These are phyloP conservation scores for Amblyopsis hoosieri DNA, from an alignment of 2,797 vertebrate genomes.

Conservation along the genomic window DNA sequence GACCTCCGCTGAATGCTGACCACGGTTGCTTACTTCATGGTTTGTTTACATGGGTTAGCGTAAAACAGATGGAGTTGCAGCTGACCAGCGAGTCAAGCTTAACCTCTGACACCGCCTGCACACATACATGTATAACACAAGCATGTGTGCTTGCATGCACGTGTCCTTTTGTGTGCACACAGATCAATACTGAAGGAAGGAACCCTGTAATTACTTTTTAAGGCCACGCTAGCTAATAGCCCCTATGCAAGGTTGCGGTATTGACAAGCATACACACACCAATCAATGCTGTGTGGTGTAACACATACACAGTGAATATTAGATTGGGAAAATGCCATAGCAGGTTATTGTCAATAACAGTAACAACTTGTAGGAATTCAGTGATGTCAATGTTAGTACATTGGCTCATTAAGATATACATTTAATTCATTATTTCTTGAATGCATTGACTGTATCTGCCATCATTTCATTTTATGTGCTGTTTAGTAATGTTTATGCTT, in stretches of 20 bases:
- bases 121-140: constrained; percentile 25
- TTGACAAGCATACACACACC: constrained; percentile 62
- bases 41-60: constrained; percentile 21
- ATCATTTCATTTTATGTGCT: neutral
- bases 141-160: constrained; percentile 1
- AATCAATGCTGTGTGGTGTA: constrained; percentile 57
- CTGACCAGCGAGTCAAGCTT: constrained; percentile 56
- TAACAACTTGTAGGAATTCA: constrained; percentile 61
- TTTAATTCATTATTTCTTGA: too few relatives aligned
- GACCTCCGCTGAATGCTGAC: constrained; percentile 24
- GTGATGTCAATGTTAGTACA: constrained; percentile 39
- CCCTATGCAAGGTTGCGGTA: constrained; percentile 66
- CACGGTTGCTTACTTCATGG: constrained; percentile 55
- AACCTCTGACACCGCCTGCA: constrained; percentile 38
- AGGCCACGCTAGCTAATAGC: constrained; percentile 66
- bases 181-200: constrained; percentile 64
- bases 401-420: constrained; percentile 20
- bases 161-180: constrained; percentile 21
- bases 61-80: constrained; percentile 37
- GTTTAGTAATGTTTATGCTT: neutral
- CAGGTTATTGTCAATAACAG: constrained; percentile 46
- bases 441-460: constrained; percentile 7
- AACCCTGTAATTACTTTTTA: constrained; percentile 72
- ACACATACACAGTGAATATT: constrained; percentile 60
- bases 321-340: constrained; percentile 51